Base-by-base conservation (phyloP, 2,888 invertebrate species). In the Kuschelorhynchus macadamiae region DNA sequence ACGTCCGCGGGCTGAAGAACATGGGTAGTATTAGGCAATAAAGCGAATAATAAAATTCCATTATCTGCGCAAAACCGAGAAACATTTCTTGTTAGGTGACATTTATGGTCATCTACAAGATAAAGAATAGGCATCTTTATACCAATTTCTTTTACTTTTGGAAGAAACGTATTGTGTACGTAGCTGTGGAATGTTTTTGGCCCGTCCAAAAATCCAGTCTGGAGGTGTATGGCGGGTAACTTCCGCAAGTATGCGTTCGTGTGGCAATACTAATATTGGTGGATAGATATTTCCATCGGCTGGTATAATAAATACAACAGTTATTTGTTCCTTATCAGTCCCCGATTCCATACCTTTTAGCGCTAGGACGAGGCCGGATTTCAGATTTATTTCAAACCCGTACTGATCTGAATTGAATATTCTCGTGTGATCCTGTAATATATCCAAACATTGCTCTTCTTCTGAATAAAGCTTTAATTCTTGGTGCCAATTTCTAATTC, bases 391-490 rank as follows among this genome's bases (percentile, higher is more conserved):
- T 39, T 56, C 59, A 62, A 67, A 70, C 5, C 70, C 67, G 11
- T 67, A 62, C 53, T 67, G 57, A 46, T 70, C 67, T 16, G 67
- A 63, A 53, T 70, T 67, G 12, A 72, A 39, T 36, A 72, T 72
- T 64, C 72, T 67, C 3, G 60, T 44, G 61, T 66, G 70, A 59
- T 71, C 62, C 36, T 71, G 55, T 46, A 59, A 57, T 32, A 72
- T 64, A 42, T 70, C 67, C 17, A 46, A 56, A 41, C 57, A 60
- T 52, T 72, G 59, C 52, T 72, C 64, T 21, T 30, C 33, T 20
- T 25, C 57, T 30, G 68, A 64, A 52, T 65, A 65, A 14, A 30
- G 53, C 12, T 14, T 25, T 44, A 70, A 42, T n/a, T 42, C 41
- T 16, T 56, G 33, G 60, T 71, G 69, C 68, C 68, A 71, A 25